A percentile compares a stretch with the other conserved stretches of the same genome.
Conservation (phyloP, 2,797 vertebrate species). For the Xenopus petersii region DNA sequence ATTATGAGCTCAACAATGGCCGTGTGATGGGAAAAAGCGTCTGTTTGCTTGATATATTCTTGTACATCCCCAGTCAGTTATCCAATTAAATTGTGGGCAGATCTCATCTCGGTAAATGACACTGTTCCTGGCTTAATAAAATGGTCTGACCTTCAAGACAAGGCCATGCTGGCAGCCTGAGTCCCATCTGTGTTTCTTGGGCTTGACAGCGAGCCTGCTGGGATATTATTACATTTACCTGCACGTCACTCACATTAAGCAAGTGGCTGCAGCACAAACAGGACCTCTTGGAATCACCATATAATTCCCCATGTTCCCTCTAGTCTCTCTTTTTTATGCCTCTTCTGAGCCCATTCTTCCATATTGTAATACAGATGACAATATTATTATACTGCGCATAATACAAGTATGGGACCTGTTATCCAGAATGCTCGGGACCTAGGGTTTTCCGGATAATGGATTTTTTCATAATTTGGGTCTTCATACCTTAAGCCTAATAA, state of each 20-base stretch:
- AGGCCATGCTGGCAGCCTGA: conserved; percentile 52
- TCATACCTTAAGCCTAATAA: no score
- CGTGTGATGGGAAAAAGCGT: not conserved
- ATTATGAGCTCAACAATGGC: no score
- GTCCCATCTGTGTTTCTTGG: conserved; percentile 57
- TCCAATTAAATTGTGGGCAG: conserved; percentile 55
- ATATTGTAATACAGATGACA: no score
- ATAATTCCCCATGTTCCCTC: no score
- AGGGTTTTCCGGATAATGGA: no score
- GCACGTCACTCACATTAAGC: conserved; percentile 58
- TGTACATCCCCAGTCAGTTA: conserved; percentile 56
- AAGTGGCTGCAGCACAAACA: not conserved
- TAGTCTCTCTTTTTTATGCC: no score
- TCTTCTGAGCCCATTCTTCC: no score
- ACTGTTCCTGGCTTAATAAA: conserved; percentile 61
- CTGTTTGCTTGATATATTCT: conserved; percentile 54
- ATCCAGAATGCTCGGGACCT: no score
- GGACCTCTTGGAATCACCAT: conserved; percentile 49
- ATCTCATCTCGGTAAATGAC: conserved; percentile 60
- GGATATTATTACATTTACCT: conserved; percentile 59
- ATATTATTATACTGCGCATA: no score
- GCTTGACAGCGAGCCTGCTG: conserved; percentile 52
- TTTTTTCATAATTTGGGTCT: no score
- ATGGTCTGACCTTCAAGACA: conserved; percentile 59
- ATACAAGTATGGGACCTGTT: no score